Conservation (phyloP, 2,113 vertebrate genomes). For the Diadophis punctatus region DNA sequence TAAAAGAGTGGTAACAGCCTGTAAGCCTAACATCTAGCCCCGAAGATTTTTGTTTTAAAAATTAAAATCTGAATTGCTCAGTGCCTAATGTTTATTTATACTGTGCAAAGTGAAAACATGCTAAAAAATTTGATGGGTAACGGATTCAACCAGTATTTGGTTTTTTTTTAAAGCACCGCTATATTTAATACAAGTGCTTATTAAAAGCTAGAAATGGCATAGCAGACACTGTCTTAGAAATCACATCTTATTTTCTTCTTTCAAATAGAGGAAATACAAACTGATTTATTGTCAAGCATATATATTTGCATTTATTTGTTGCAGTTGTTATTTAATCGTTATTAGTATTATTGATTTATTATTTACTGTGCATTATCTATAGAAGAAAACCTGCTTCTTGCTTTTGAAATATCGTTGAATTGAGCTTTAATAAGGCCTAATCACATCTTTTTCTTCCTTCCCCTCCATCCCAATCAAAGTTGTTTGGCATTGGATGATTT, state of each 20-base stretch:
- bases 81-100: not conserved
- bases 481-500: constrained; percentile 6
- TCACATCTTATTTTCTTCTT: not conserved
- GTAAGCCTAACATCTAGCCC: not conserved
- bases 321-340: not conserved
- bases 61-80: not conserved
- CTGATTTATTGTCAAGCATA: not conserved
- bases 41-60: not conserved
- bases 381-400: not conserved
- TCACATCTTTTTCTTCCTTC: not conserved
- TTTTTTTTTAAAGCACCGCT: not conserved
- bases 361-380: not conserved
- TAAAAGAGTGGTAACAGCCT: not conserved
- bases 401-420: not conserved
- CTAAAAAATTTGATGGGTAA: not conserved
- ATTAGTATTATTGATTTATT: not conserved
- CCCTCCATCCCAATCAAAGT: not conserved
- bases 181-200: not conserved
- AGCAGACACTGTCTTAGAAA: not conserved
- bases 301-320: not conserved
- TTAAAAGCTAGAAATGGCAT: not conserved
- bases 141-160: not conserved
- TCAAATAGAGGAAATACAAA: not conserved
- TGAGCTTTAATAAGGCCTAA: not conserved
- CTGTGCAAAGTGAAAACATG: not conserved